Evolutionary conservation across 2,888 invertebrate genomes (phyloP).

Genomic region (Spisula subtruncata): DNA sequence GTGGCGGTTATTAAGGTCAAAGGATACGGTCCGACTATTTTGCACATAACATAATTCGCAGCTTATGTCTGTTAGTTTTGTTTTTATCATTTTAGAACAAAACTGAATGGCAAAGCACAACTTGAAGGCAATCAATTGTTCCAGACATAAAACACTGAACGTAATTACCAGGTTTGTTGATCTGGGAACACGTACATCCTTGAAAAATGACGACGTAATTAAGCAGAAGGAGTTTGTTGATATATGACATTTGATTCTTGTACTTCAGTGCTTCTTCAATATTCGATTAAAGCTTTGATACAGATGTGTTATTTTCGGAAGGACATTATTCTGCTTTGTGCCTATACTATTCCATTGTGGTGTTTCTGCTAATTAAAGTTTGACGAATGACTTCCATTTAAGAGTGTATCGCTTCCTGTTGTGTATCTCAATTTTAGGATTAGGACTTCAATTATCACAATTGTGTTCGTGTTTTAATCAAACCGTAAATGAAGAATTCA

Average conservation of each 20-base stretch:
- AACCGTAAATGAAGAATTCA: too few relatives aligned
- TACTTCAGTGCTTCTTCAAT: neutral
- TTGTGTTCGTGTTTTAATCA: too few relatives aligned
- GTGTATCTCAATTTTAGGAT: too few relatives aligned
- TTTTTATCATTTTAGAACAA: neutral
- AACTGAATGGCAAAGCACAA: neutral
- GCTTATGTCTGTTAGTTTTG: too few relatives aligned
- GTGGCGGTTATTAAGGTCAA: too few relatives aligned
- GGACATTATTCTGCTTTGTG: neutral
- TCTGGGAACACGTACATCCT: neutral
- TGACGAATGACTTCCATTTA: too few relatives aligned
- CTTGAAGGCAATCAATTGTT: neutral
- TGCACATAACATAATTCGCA: too few relatives aligned
- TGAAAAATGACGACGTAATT: too few relatives aligned
- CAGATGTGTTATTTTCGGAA: constrained; percentile 12
- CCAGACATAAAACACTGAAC: neutral
- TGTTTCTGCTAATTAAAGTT: too few relatives aligned
- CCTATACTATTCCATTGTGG: neutral
- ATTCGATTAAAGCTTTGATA: neutral
- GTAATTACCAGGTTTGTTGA: neutral
- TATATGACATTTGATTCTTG: neutral
- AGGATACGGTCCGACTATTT: too few relatives aligned
- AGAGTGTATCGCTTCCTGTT: too few relatives aligned
- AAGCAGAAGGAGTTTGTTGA: neutral
- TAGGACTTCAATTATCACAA: too few relatives aligned